Evolutionary conservation across 2,888 invertebrate genomes (phyloP), one percentile per base, ranked within the genome.

Genomic region (Dynastes hyllus): DNA sequence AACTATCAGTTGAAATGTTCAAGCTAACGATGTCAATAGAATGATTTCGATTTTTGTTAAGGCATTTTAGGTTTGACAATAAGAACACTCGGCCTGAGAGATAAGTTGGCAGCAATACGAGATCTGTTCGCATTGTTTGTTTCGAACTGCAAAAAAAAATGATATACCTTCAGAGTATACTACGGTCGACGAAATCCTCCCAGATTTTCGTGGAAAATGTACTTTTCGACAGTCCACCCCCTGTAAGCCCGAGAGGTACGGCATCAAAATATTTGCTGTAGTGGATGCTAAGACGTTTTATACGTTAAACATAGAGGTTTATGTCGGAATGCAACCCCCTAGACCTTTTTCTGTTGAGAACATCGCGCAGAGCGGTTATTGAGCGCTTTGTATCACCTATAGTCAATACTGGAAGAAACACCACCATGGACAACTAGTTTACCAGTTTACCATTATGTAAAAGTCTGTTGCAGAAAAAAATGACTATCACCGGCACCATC

Each of bases 201-300:
- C 22, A 22, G 22, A 22, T 53, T 53, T 53, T 53, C 11, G 53
- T 53, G 53, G 53, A 53, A 53, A 50, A 32, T 22, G 22, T 22
- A 22, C 22, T 22, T 63, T 61, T 45, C 3, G 65, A 2, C 66
- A 73, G 61, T 65, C 75, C 27, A 79, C 76, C 8, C 76, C 76
- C 6, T 65, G 65, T 40, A 75, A 78, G 32, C 65, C 75, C 37
- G 55, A 63, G 13, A 78, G 50, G 22, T 73, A 73, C 65, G 78
- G 78, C 50, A 75, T 75, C 50, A 75, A 78, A 53, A 75, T 78
- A 65, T 78, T 75, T 78, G 50, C 78, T 16, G 22, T 65, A 4
- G 45, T 29, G 37, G 73, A 78, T 80, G 45, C 75, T 78, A 29
- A 22, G 22, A 22, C 0, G 22, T 22, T 22, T 22, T 22, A 22